Percentiles rank a stretch among this genome's conserved stretches.
Evolutionary conservation across 2,797 vertebrate species (phyloP).

Genomic region (Tachyglossus aculeatus): DNA sequence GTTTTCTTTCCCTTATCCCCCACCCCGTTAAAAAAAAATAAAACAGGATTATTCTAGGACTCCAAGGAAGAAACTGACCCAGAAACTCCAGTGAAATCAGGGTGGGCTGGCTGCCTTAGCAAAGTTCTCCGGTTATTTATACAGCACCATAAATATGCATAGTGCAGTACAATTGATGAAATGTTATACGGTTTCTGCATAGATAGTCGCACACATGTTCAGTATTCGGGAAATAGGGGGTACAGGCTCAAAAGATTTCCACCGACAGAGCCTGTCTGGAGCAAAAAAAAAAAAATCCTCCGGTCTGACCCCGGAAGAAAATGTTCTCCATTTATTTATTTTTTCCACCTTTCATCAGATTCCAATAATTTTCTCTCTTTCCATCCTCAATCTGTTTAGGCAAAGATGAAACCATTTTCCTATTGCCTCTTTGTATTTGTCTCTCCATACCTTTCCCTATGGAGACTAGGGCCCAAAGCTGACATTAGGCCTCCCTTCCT

Average conservation of each 20-base stretch:
- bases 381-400: not conserved
- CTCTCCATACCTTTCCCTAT: not conserved
- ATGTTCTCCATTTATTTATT: not conserved
- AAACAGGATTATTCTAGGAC: slow-evolving; percentile 33
- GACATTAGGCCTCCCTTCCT: not conserved
- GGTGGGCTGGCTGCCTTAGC: slow-evolving; percentile 3
- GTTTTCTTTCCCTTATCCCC: slow-evolving; percentile 45
- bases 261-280: slow-evolving; percentile 1
- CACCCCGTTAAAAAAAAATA: slow-evolving; percentile 21
- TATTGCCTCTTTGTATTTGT: not conserved
- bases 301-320: not conserved
- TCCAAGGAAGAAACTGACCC: not conserved
- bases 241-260: slow-evolving; percentile 5
- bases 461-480: not conserved
- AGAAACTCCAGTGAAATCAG: not conserved
- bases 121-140: not conserved
- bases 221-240: slow-evolving; percentile 13
- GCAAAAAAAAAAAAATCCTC: not conserved
- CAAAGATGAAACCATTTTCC: not conserved
- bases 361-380: not conserved
- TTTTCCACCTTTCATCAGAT: slow-evolving; percentile 18
- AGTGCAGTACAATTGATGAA: slow-evolving; percentile 14
- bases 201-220: slow-evolving; percentile 14
- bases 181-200: slow-evolving; percentile 2
- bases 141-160: not conserved